phyloP scores from a whole-genome alignment of 1,140 invertebrate genomes.

The Lanistes nyassanus region DNA sequence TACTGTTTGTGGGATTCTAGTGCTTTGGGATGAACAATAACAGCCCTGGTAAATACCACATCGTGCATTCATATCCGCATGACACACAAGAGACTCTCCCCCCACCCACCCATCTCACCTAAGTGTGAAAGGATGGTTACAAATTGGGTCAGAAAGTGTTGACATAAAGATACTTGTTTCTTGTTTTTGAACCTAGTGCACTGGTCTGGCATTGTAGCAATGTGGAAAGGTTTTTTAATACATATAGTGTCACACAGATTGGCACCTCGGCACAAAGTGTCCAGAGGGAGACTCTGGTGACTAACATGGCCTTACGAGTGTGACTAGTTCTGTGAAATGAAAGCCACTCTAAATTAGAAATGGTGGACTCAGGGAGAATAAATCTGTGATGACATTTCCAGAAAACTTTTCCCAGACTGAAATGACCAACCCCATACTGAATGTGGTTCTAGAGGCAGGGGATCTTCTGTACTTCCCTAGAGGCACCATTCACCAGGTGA shows the following conservation, averaged over 20 bases:
- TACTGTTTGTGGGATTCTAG: no score
- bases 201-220: background rate
- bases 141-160: no score
- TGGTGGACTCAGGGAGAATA: no score
- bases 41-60: no score
- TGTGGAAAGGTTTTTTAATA: background rate
- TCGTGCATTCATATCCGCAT: no score
- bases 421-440: slow-evolving; percentile 81
- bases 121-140: no score
- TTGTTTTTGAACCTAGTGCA: no score
- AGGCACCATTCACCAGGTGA: slow-evolving; percentile 87
- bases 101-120: no score
- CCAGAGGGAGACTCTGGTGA: no score
- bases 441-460: slow-evolving; percentile 84
- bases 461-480: slow-evolving; percentile 92
- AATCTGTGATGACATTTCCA: slow-evolving; percentile 28
- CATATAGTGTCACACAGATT: background rate
- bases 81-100: no score
- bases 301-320: background rate
- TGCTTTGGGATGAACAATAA: no score
- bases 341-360: background rate
- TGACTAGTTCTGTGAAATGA: background rate
- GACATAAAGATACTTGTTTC: no score
- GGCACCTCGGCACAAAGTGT: background rate
- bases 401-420: slow-evolving; percentile 76